These are phyloP conservation scores for Lithobates pipiens DNA, from an alignment of 2,797 vertebrate genomes.

Conservation along the genomic window DNA sequence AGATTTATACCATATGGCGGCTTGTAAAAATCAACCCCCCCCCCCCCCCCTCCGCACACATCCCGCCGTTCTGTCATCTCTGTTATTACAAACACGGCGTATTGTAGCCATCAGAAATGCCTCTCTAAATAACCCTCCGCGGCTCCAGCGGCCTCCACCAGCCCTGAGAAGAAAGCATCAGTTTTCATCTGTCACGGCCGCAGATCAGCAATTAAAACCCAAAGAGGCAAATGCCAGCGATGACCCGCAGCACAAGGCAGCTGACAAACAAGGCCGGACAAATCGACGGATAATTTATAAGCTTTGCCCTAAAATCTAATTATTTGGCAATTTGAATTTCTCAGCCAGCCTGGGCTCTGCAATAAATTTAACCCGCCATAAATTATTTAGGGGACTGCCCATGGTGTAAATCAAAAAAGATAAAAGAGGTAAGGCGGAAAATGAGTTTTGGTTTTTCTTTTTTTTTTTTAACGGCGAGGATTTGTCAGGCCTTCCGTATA, in stretches of 20 bases:
- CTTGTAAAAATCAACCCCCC: background rate
- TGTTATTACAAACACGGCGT: background rate
- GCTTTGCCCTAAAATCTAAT: slow-evolving; percentile 99
- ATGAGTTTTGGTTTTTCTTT: slow-evolving; percentile 86
- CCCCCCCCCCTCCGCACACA: background rate
- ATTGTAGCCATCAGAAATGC: background rate
- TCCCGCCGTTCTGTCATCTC: background rate
- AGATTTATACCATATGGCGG: background rate
- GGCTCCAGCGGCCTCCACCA: slow-evolving; percentile 52
- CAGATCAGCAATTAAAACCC: slow-evolving; percentile 99
- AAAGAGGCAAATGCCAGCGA: slow-evolving; percentile 98
- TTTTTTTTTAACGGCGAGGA: slow-evolving; percentile 80
- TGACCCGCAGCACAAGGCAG: slow-evolving; percentile 94
- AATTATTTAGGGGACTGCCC: slow-evolving; percentile 97
- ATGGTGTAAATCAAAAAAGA: slow-evolving; percentile 85
- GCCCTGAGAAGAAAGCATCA: slow-evolving; percentile 86
- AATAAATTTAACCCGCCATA: slow-evolving; percentile 98
- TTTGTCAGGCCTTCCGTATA: slow-evolving; percentile 60
- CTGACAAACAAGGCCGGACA: slow-evolving; percentile 98
- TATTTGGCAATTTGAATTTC: slow-evolving; percentile 99
- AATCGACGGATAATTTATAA: slow-evolving; percentile 99
- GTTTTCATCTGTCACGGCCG: slow-evolving; percentile 98
- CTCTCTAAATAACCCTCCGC: background rate
- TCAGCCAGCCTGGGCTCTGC: slow-evolving; percentile 88
- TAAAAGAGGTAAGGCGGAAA: slow-evolving; percentile 26